These are phyloP conservation scores for Hemiscyllium ocellatum DNA, from an alignment of 2,113 vertebrate genomes.

Conservation along the genomic window DNA sequence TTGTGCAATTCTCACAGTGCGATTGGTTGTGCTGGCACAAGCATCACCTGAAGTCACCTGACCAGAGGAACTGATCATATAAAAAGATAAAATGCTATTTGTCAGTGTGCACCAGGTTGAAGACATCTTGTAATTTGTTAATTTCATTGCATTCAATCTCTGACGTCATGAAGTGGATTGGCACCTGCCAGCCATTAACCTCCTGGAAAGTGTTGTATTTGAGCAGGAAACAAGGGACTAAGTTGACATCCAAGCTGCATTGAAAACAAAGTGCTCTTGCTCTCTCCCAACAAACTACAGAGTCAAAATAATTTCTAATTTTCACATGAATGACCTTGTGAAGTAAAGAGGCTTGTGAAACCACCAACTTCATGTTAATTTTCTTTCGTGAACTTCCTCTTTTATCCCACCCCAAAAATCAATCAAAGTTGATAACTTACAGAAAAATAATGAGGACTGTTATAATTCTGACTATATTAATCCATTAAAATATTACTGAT, in stretches of 20 bases:
- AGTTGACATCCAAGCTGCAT: background rate
- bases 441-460: background rate
- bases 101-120: background rate
- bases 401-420: background rate
- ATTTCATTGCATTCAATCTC: background rate
- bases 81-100: background rate
- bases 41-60: conserved; percentile 85
- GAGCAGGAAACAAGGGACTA: background rate
- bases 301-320: background rate
- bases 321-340: background rate
- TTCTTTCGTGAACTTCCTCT: background rate
- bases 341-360: background rate
- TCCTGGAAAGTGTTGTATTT: too few species aligned
- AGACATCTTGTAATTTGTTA: background rate
- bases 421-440: background rate
- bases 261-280: background rate
- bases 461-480: background rate
- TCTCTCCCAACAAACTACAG: background rate
- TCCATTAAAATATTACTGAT: background rate
- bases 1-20: conserved; percentile 74
- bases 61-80: conserved; percentile 70
- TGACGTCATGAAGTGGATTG: background rate
- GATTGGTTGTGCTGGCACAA: conserved; percentile 70
- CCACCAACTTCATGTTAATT: background rate
- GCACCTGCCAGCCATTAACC: background rate